A percentile compares a stretch with the other conserved stretches of the same genome.
Evolutionary conservation across 2,113 vertebrate genomes (phyloP).

Genomic region (Hydrochoerus hydrochaeris): DNA sequence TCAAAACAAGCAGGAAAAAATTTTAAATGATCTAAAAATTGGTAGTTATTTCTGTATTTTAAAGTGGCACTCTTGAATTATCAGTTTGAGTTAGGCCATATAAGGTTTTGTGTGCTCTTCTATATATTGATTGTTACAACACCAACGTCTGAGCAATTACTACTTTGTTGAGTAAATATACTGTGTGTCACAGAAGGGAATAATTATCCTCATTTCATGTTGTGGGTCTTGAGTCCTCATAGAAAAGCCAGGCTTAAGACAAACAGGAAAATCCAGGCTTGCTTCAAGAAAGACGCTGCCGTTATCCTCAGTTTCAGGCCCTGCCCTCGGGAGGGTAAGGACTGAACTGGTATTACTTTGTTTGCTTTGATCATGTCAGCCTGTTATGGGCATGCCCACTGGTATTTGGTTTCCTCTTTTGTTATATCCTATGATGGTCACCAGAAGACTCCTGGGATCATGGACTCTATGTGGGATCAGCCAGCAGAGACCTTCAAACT

Average conservation of each 20-base stretch:
- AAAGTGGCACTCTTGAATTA: neutral
- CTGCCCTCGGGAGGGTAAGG: neutral
- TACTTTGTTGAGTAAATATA: constrained; percentile 2
- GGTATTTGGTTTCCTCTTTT: neutral
- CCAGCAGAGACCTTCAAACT: neutral
- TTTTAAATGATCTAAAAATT: neutral
- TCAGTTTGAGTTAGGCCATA: neutral
- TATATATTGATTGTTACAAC: neutral
- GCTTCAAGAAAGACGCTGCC: neutral
- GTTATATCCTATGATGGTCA: neutral
- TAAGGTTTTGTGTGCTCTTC: neutral
- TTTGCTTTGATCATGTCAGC: neutral
- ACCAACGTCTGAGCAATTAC: neutral
- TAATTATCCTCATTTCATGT: neutral
- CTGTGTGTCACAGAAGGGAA: neutral
- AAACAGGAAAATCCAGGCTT: neutral
- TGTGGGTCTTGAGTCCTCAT: neutral
- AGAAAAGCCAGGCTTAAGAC: neutral
- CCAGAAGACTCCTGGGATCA: neutral
- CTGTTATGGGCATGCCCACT: neutral
- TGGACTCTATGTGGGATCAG: neutral
- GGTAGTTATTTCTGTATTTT: constrained; percentile 11
- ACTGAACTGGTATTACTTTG: neutral
- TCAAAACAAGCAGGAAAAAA: constrained; percentile 14
- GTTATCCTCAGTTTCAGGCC: neutral